Evolutionary conservation across 1,140 invertebrate genomes (phyloP).

Genomic region (Drosophila subpulchrella): DNA sequence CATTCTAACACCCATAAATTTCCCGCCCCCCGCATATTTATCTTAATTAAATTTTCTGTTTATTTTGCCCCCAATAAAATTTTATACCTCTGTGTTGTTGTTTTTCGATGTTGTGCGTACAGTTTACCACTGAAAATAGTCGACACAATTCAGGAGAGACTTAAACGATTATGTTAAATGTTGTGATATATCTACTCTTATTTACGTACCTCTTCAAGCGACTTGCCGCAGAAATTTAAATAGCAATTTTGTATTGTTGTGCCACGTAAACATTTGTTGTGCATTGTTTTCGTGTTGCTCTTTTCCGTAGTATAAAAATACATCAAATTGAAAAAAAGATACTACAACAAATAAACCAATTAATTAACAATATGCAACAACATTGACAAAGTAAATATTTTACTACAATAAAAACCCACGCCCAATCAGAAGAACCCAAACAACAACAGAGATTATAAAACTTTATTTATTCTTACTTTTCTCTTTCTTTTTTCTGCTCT

Average conservation of each 20-base stretch:
- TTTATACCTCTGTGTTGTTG: slow-evolving; percentile 80
- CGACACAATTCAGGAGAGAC: slow-evolving; percentile 21
- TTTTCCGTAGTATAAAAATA: slow-evolving; percentile 49
- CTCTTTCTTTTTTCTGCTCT: slow-evolving; percentile 78
- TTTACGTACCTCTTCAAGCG: slow-evolving; percentile 24
- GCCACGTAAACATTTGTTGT: slow-evolving; percentile 68
- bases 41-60: slow-evolving; percentile 27
- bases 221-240: slow-evolving; percentile 12
- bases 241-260: slow-evolving; percentile 54
- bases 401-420: slow-evolving; percentile 10
- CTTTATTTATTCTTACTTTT: slow-evolving; percentile 80
- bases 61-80: slow-evolving; percentile 50
- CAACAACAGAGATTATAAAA: slow-evolving; percentile 78
- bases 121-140: slow-evolving; percentile 38
- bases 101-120: slow-evolving; percentile 76
- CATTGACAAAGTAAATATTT: slow-evolving; percentile 50
- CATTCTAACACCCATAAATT: slow-evolving; percentile 24
- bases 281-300: slow-evolving; percentile 58
- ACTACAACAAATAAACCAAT: slow-evolving; percentile 40
- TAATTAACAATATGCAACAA: slow-evolving; percentile 56
- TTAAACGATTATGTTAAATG: slow-evolving; percentile 49
- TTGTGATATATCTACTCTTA: slow-evolving; percentile 51
- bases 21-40: not conserved
- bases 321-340: slow-evolving; percentile 33
- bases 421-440: slow-evolving; percentile 41